These are phyloP conservation scores for Spialia ferax DNA, from an alignment of 2,888 invertebrate genomes.

Conservation along the genomic window DNA sequence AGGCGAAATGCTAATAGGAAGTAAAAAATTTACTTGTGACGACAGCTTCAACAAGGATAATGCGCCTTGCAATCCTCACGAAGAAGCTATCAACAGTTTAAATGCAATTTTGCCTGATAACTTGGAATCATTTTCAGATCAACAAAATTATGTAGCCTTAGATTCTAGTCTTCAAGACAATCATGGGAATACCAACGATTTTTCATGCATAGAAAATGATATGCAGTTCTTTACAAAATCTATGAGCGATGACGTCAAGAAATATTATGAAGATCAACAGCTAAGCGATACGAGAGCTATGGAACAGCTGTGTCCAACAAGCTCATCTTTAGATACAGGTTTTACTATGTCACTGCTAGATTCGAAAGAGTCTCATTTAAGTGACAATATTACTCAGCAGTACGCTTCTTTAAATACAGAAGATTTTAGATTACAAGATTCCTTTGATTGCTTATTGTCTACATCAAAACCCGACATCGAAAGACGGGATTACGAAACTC, in stretches of 20 bases:
- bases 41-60: conserved; percentile 65
- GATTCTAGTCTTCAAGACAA: conserved; percentile 70
- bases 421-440: conserved; percentile 72
- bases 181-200: conserved; percentile 69
- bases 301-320: conserved; percentile 75
- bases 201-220: conserved; percentile 79
- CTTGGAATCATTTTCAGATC: conserved; percentile 74
- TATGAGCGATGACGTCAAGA: conserved; percentile 81
- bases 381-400: conserved; percentile 66
- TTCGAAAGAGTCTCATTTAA: conserved; percentile 68
- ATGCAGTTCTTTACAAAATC: conserved; percentile 82
- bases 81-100: conserved; percentile 74
- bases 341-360: conserved; percentile 77
- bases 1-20: conserved; percentile 73
- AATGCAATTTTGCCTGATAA: conserved; percentile 77
- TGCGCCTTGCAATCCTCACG: conserved; percentile 61
- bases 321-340: conserved; percentile 70
- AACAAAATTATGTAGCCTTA: conserved; percentile 76
- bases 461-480: conserved; percentile 67
- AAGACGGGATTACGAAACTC: conserved; percentile 58
- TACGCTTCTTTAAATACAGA: conserved; percentile 70
- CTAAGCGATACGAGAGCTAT: conserved; percentile 69
- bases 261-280: conserved; percentile 79
- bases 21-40: conserved; percentile 62
- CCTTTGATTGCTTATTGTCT: conserved; percentile 76